These are phyloP conservation scores for Petrolisthes manimaculis DNA, from an alignment of 2,888 invertebrate genomes.

Conservation along the genomic window DNA sequence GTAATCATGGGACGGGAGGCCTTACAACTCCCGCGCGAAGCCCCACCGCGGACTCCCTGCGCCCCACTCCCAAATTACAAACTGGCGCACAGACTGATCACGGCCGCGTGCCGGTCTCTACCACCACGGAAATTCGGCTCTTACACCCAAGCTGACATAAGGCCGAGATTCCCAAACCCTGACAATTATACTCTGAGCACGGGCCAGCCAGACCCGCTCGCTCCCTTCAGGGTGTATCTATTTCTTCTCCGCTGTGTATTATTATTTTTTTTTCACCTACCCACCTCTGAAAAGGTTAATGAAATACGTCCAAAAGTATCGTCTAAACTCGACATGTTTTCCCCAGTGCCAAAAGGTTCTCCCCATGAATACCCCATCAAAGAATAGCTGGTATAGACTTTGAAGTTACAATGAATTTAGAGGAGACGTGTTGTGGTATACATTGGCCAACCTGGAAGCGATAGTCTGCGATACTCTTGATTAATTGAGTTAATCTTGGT, in stretches of 20 bases:
- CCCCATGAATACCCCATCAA: neutral
- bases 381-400: neutral
- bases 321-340: neutral
- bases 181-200: slow-evolving; percentile 14
- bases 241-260: slow-evolving; percentile 21
- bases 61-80: slow-evolving; percentile 60
- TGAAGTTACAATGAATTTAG: too few species aligned
- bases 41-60: slow-evolving; percentile 32
- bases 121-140: neutral
- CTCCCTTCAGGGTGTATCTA: slow-evolving; percentile 19
- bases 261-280: neutral
- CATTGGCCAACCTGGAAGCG: too few species aligned
- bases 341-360: neutral
- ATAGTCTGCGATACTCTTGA: neutral
- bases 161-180: neutral
- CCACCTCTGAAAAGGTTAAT: neutral
- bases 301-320: neutral
- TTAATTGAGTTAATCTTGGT: neutral
- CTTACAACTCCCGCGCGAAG: slow-evolving; percentile 39
- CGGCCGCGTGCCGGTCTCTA: slow-evolving; percentile 8
- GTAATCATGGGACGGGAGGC: slow-evolving; percentile 54
- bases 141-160: neutral
- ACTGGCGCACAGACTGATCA: slow-evolving; percentile 45
- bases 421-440: too few species aligned
- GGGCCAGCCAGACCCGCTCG: slow-evolving; percentile 3